Percentiles rank a stretch among this genome's conserved stretches.
phyloP scores from a whole-genome alignment of 2,888 invertebrate species.

The Drosophila sordidapex region DNA sequence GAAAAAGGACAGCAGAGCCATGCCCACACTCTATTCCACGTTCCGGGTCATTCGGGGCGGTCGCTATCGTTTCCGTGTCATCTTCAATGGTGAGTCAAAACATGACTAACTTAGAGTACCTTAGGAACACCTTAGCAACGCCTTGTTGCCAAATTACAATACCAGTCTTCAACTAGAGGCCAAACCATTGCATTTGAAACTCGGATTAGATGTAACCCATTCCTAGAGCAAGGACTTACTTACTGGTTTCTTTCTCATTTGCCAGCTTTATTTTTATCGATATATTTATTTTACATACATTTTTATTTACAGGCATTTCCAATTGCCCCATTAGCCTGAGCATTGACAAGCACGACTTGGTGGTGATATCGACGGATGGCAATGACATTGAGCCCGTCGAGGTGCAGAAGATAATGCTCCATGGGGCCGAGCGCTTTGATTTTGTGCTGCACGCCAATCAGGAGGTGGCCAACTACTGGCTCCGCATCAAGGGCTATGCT shows the following conservation, averaged over 20 bases:
- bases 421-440: constrained; percentile 81
- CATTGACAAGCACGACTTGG: constrained; percentile 77
- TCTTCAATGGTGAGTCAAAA: constrained; percentile 75
- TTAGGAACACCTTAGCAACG: background rate
- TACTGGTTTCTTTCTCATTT: background rate
- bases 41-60: constrained; percentile 77
- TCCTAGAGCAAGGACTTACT: background rate
- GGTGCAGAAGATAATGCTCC: constrained; percentile 77
- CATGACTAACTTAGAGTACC: background rate
- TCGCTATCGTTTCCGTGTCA: constrained; percentile 82
- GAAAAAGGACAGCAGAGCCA: constrained; percentile 44
- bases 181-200: background rate
- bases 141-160: background rate
- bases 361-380: constrained; percentile 80
- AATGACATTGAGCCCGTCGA: constrained; percentile 80
- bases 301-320: constrained; percentile 60
- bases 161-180: background rate
- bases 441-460: constrained; percentile 81
- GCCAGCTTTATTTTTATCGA: background rate
- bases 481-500: constrained; percentile 80
- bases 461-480: constrained; percentile 79
- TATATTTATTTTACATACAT: background rate
- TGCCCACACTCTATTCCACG: constrained; percentile 72
- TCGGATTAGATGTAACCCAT: background rate
- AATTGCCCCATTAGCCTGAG: constrained; percentile 80